Evolutionary conservation across 2,888 invertebrate genomes (phyloP).

Genomic region (Tenodera sinensis): DNA sequence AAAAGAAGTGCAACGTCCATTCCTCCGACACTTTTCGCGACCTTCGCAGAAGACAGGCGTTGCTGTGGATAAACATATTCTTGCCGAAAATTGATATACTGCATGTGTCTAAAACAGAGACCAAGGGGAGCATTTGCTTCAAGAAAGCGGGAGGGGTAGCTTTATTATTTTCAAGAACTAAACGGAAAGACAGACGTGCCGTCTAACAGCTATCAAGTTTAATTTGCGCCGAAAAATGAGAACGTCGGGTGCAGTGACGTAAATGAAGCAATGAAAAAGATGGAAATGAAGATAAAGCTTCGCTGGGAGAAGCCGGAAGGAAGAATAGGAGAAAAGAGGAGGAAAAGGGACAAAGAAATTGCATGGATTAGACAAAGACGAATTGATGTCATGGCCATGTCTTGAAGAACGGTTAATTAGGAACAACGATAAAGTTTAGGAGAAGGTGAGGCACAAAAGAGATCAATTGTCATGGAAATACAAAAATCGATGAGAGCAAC

Average conservation of each 20-base stretch:
- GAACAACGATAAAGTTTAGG: background rate
- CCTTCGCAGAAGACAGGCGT: too few species aligned
- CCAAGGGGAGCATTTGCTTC: background rate
- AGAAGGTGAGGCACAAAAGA: background rate
- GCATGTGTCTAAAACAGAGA: background rate
- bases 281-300: background rate
- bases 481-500: slow-evolving; percentile 3
- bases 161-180: background rate
- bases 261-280: slow-evolving; percentile 2
- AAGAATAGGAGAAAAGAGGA: background rate
- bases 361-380: background rate
- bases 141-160: background rate
- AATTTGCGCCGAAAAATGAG: slow-evolving; percentile 1
- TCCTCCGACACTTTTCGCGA: too few species aligned
- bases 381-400: background rate
- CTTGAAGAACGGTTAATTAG: slow-evolving; percentile 4
- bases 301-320: background rate
- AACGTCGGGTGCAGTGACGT: background rate
- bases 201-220: slow-evolving; percentile 14
- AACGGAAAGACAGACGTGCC: background rate
- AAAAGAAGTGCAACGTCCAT: too few species aligned
- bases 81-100: background rate
- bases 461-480: slow-evolving; percentile 11
- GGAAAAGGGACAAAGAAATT: background rate
- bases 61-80: too few species aligned